phyloP scores from a whole-genome alignment of 2,888 invertebrate species.

The Xylota segnis region DNA sequence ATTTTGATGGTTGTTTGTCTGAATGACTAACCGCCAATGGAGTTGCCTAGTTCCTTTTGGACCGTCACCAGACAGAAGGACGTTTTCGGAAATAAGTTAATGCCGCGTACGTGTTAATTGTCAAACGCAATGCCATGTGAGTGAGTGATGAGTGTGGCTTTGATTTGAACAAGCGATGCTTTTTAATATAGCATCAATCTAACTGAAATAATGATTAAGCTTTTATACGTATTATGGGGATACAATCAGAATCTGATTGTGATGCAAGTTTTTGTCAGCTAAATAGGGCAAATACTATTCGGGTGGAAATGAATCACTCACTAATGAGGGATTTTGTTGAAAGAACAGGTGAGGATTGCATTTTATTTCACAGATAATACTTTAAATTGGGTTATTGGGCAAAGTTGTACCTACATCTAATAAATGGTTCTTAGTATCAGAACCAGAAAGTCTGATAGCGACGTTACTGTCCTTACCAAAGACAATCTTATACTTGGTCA shows the following conservation, averaged over 20 bases:
- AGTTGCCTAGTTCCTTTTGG: constrained; percentile 21
- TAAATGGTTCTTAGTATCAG: too few relatives aligned
- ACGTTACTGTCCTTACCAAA: too few relatives aligned
- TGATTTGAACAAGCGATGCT: constrained; percentile 27
- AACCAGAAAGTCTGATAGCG: too few relatives aligned
- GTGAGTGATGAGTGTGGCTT: constrained; percentile 31
- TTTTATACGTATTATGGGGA: not conserved
- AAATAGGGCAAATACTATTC: not conserved
- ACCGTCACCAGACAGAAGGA: not conserved
- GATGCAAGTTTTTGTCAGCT: not conserved
- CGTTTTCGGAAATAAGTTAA: constrained; percentile 6
- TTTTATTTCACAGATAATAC: too few relatives aligned
- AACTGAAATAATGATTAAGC: constrained; percentile 19
- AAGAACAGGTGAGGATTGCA: not conserved
- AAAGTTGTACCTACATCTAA: too few relatives aligned
- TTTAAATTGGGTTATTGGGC: too few relatives aligned
- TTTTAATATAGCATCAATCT: constrained; percentile 13
- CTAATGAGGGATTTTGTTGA: not conserved
- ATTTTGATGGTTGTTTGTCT: constrained; percentile 52
- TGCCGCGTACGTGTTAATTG: constrained; percentile 36
- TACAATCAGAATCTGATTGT: not conserved
- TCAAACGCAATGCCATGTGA: constrained; percentile 36
- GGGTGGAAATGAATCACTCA: not conserved
- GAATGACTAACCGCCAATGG: constrained; percentile 34
- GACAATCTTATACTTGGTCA: too few relatives aligned